These are phyloP conservation scores for Electrophaes corylata DNA, from an alignment of 2,888 invertebrate species.

Conservation along the genomic window DNA sequence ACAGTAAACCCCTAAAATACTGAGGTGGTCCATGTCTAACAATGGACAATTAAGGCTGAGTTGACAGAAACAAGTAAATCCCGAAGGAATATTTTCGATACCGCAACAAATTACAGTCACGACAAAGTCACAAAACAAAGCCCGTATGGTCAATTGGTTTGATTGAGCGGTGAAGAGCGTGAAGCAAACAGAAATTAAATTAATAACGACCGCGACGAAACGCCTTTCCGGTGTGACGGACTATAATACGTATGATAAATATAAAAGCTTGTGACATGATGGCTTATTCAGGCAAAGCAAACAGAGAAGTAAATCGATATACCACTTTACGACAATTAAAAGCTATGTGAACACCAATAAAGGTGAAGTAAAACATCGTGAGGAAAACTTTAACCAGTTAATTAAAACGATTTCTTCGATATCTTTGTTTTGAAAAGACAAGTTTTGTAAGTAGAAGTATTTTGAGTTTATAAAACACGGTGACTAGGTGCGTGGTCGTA, in stretches of 20 bases:
- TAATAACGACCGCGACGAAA: conserved; percentile 38
- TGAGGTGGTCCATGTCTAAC: too few relatives aligned
- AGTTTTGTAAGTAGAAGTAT: neutral
- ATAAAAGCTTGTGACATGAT: conserved; percentile 52
- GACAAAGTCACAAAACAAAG: conserved; percentile 21
- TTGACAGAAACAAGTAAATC: neutral
- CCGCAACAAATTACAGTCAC: conserved; percentile 6
- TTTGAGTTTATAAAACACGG: neutral
- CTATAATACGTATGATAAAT: conserved; percentile 52
- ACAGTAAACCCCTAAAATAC: too few relatives aligned
- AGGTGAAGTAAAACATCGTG: too few relatives aligned
- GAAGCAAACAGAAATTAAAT: conserved; percentile 33
- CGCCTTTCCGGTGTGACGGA: conserved; percentile 41
- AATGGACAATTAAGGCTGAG: too few relatives aligned
- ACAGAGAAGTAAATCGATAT: neutral
- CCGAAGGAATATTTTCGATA: conserved; percentile 1
- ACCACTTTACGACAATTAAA: neutral
- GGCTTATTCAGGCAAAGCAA: conserved; percentile 12
- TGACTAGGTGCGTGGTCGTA: neutral
- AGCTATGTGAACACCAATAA: too few relatives aligned
- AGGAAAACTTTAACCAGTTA: too few relatives aligned
- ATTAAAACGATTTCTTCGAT: too few relatives aligned
- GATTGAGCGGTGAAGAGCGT: conserved; percentile 31
- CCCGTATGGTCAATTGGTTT: conserved; percentile 38
- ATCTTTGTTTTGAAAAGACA: too few relatives aligned